A percentile compares a stretch with the other conserved stretches of the same genome.
These are phyloP conservation scores for Hyla sarda DNA, from an alignment of 2,113 vertebrate genomes.

Conservation along the genomic window DNA sequence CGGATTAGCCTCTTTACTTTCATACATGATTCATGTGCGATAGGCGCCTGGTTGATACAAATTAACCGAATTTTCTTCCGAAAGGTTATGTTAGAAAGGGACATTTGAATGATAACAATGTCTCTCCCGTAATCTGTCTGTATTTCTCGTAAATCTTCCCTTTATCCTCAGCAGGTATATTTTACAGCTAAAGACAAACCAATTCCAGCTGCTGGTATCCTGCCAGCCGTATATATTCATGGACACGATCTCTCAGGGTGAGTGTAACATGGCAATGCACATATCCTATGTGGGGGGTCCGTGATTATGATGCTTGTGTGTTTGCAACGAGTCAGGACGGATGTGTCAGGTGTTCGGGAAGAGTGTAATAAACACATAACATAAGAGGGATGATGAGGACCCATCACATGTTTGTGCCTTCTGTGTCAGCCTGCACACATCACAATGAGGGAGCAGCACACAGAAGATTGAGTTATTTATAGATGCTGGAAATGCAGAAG, in stretches of 20 bases:
- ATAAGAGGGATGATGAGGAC: neutral
- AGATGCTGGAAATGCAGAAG: neutral
- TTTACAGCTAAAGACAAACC: neutral
- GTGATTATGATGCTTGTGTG: neutral
- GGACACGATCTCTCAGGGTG: neutral
- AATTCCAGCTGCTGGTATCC: too few relatives aligned
- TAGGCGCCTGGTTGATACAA: neutral
- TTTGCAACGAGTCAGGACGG: neutral
- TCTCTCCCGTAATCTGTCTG: neutral
- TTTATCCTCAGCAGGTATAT: neutral
- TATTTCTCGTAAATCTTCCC: neutral
- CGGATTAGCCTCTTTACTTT: neutral
- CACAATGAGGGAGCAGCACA: neutral
- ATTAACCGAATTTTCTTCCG: neutral
- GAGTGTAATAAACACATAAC: slow-evolving; percentile 31
- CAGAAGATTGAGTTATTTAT: slow-evolving; percentile 32
- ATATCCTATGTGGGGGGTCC: neutral
- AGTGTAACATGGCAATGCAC: neutral
- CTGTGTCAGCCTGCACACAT: neutral
- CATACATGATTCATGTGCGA: neutral
- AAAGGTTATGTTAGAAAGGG: neutral
- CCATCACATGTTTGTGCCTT: neutral
- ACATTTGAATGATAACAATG: neutral
- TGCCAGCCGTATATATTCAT: neutral
- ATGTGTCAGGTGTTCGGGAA: slow-evolving; percentile 20